Evolutionary conservation across 1,140 invertebrate genomes (phyloP).

Genomic region (Cepaea nemoralis): DNA sequence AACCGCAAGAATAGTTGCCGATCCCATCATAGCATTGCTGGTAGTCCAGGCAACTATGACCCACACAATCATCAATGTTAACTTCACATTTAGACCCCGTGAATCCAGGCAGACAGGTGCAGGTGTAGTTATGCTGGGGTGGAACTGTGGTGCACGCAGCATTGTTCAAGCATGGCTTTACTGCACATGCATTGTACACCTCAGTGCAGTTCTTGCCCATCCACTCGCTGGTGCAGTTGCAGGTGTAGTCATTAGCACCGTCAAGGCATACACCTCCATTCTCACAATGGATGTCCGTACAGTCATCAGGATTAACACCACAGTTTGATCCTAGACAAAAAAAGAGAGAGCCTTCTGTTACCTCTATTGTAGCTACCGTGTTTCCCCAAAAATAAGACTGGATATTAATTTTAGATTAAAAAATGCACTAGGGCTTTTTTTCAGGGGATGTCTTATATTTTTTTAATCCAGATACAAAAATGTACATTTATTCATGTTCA

Average conservation of each 20-base stretch:
- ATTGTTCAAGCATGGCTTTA: slow-evolving; percentile 72
- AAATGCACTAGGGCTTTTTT: no score
- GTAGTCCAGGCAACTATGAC: slow-evolving; percentile 41
- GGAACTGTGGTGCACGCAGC: slow-evolving; percentile 51
- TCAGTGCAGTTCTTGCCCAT: slow-evolving; percentile 86
- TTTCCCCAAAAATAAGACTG: no score
- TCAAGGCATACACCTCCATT: slow-evolving; percentile 74
- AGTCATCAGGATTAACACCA: slow-evolving; percentile 51
- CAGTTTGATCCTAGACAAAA: slow-evolving; percentile 44
- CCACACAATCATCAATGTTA: slow-evolving; percentile 57
- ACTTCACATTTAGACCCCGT: slow-evolving; percentile 60
- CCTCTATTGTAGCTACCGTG: no score
- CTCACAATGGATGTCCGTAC: slow-evolving; percentile 71
- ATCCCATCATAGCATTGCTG: slow-evolving; percentile 52
- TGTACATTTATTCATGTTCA: no score
- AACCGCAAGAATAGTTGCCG: slow-evolving; percentile 51
- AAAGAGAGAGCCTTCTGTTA: neutral
- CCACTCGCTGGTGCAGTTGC: slow-evolving; percentile 54
- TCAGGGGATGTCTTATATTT: no score
- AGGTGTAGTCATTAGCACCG: slow-evolving; percentile 81
- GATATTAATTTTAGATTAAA: no score
- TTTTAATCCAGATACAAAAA: no score
- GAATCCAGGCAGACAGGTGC: slow-evolving; percentile 57
- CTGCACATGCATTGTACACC: slow-evolving; percentile 77
- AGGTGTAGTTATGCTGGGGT: slow-evolving; percentile 49